Percentiles rank a stretch among this genome's conserved stretches.
These are phyloP conservation scores for Hyperopisus bebe DNA, from an alignment of 2,113 vertebrate species.

Conservation along the genomic window DNA sequence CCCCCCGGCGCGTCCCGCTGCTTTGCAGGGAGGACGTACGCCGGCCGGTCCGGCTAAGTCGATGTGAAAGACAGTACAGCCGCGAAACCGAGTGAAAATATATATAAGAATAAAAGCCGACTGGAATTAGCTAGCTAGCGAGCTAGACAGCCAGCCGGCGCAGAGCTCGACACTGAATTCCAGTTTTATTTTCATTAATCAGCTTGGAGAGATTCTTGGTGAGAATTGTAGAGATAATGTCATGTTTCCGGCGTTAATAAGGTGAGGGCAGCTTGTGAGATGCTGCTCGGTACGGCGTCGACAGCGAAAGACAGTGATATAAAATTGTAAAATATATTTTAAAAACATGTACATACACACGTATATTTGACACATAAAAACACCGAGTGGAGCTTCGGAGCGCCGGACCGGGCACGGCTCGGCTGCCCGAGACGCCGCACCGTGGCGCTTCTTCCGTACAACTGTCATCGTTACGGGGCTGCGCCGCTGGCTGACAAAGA, in stretches of 20 bases:
- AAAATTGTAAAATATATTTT: neutral
- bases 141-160: neutral
- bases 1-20: neutral
- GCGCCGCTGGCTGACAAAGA: neutral
- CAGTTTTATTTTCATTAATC: neutral
- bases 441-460: neutral
- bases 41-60: neutral
- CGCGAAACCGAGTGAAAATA: neutral
- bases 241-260: neutral
- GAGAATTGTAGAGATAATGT: neutral
- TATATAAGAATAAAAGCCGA: neutral
- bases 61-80: neutral
- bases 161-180: neutral
- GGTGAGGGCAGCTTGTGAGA: neutral
- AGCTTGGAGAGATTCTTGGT: neutral
- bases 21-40: neutral
- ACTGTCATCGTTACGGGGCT: neutral
- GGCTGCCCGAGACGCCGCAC: neutral
- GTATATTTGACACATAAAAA: neutral
- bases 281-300: neutral
- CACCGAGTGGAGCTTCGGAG: neutral
- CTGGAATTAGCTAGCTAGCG: slow-evolving; percentile 15
- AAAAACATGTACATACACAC: neutral
- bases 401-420: neutral
- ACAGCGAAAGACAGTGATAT: neutral